Conservation (phyloP, 2,797 vertebrate species). For the Pseudomugil gertrudae region DNA sequence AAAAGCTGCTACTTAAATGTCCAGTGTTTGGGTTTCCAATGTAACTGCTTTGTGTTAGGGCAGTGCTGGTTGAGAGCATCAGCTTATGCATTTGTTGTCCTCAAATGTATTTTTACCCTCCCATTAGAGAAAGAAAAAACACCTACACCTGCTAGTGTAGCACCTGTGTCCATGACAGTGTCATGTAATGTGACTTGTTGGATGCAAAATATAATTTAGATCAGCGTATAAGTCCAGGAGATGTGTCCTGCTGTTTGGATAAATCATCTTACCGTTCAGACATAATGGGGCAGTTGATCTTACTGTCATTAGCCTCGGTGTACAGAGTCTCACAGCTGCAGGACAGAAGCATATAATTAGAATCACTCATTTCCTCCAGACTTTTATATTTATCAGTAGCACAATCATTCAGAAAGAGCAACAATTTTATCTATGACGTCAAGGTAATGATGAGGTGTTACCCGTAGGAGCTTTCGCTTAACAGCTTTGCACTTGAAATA, state of each 20-base stretch:
- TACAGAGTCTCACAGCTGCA: slow-evolving; percentile 24
- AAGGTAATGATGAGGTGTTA: not conserved
- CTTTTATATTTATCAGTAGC: not conserved
- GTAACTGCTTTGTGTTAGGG: too few relatives aligned
- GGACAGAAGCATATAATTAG: slow-evolving; percentile 13
- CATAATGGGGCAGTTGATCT: not conserved
- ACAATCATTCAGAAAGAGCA: not conserved
- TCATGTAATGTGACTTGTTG: not conserved
- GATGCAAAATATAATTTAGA: not conserved
- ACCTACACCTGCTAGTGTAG: too few relatives aligned
- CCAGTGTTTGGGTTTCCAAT: too few relatives aligned
- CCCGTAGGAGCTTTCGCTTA: not conserved
- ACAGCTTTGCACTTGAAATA: not conserved
- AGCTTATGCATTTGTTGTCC: too few relatives aligned
- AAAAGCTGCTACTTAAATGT: too few relatives aligned
- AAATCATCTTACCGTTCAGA: slow-evolving; percentile 18
- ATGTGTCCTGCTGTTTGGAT: not conserved
- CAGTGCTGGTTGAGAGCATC: too few relatives aligned
- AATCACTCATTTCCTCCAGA: not conserved
- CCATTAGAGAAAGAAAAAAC: too few relatives aligned
- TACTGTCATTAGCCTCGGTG: not conserved
- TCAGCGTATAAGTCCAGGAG: not conserved
- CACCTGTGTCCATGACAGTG: too few relatives aligned
- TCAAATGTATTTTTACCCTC: too few relatives aligned
- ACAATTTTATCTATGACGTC: not conserved